Evolutionary conservation across 2,888 invertebrate species (phyloP).

Genomic region (Amphipyra berbera): DNA sequence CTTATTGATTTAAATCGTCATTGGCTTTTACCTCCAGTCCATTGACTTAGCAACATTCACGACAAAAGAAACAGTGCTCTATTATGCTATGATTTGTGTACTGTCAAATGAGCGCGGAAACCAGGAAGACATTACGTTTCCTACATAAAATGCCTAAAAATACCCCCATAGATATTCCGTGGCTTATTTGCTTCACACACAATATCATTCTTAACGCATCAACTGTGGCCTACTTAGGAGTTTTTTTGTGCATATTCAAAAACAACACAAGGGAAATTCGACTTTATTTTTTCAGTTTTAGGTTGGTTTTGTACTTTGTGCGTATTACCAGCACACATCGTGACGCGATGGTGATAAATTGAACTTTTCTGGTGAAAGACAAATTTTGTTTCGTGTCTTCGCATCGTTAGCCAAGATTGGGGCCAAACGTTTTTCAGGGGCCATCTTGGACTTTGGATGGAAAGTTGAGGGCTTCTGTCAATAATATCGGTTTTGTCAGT

Average conservation of each 20-base stretch:
- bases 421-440: constrained; percentile 49
- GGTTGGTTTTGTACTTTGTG: constrained; percentile 13
- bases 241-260: constrained; percentile 40
- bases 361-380: constrained; percentile 71
- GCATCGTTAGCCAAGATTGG: constrained; percentile 73
- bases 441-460: constrained; percentile 31
- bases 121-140: constrained; percentile 16
- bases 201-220: constrained; percentile 56
- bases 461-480: constrained; percentile 33
- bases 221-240: constrained; percentile 45
- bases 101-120: constrained; percentile 7
- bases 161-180: constrained; percentile 20
- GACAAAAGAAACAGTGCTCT: too few species aligned
- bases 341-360: constrained; percentile 75
- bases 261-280: constrained; percentile 9
- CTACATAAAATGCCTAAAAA: constrained; percentile 31
- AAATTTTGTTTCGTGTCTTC: constrained; percentile 78
- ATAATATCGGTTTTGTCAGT: constrained; percentile 48
- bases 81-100: too few species aligned
- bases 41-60: too few species aligned
- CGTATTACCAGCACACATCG: constrained; percentile 26
- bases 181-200: constrained; percentile 39
- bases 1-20: too few species aligned
- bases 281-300: constrained; percentile 22
- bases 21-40: too few species aligned